These are phyloP conservation scores for Caranx ignobilis DNA, from an alignment of 2,113 vertebrate species.

Conservation along the genomic window DNA sequence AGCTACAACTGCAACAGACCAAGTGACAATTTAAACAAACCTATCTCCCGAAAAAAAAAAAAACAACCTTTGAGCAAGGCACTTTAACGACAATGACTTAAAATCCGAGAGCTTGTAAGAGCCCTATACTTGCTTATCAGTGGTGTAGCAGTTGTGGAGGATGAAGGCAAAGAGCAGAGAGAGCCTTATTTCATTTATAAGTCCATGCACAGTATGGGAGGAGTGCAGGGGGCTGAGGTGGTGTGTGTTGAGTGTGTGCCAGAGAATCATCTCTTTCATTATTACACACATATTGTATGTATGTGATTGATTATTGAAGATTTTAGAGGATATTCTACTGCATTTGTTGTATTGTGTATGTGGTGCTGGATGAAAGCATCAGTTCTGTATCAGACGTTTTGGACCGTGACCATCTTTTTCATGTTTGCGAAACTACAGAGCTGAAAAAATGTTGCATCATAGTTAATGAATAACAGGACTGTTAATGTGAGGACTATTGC, in stretches of 20 bases:
- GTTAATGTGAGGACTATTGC: neutral
- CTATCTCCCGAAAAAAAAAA: neutral
- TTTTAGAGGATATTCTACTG: too few relatives aligned
- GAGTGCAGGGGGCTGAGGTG: neutral
- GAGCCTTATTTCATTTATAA: neutral
- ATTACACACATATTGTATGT: too few relatives aligned
- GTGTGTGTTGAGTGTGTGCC: neutral
- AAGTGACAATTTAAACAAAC: neutral
- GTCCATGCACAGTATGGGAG: neutral
- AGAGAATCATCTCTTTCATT: too few relatives aligned
- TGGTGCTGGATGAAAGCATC: neutral
- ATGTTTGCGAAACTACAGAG: neutral
- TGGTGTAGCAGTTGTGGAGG: neutral
- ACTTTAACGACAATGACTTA: neutral
- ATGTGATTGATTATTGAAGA: neutral
- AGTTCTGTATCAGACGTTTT: too few relatives aligned
- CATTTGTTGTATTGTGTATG: neutral
- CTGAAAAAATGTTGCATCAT: neutral
- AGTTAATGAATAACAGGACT: neutral
- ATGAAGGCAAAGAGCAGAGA: neutral
- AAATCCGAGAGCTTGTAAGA: constrained; percentile 1
- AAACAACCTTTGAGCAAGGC: constrained; percentile 2
- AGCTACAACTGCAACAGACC: neutral
- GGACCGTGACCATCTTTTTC: too few relatives aligned
- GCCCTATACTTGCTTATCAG: constrained; percentile 25